phyloP scores from a whole-genome alignment of 1,140 invertebrate species.

The Gryllus bimaculatus region DNA sequence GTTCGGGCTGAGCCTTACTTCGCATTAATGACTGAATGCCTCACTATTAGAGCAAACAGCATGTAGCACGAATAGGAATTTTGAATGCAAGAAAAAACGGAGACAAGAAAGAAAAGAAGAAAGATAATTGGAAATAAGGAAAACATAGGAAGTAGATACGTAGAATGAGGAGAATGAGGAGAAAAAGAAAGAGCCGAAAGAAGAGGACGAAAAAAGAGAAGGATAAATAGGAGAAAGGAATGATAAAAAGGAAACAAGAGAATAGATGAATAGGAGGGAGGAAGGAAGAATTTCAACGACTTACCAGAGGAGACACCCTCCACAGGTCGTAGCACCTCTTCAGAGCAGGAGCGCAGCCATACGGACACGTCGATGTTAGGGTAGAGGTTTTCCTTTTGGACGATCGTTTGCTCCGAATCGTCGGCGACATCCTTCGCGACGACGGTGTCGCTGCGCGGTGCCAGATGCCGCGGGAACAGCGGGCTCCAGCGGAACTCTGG shows the following conservation, averaged over 20 bases:
- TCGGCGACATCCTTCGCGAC: neutral
- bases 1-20: neutral
- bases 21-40: too few species aligned
- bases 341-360: constrained; percentile 67
- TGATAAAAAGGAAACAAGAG: neutral
- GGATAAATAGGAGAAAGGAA: neutral
- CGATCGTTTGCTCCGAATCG: neutral
- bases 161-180: neutral
- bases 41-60: neutral
- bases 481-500: neutral
- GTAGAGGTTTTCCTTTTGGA: constrained; percentile 36
- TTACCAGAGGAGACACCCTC: constrained; percentile 46
- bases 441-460: neutral
- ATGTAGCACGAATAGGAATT: neutral
- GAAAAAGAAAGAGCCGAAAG: neutral
- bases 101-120: neutral
- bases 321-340: constrained; percentile 59
- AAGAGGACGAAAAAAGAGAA: neutral
- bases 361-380: constrained; percentile 62
- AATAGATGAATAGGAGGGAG: neutral
- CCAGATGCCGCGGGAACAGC: neutral
- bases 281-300: too few species aligned
- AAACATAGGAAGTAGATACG: neutral
- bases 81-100: neutral
- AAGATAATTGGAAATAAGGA: neutral